Conservation (phyloP, 2,888 invertebrate genomes). For the Salpingus planirostris region DNA sequence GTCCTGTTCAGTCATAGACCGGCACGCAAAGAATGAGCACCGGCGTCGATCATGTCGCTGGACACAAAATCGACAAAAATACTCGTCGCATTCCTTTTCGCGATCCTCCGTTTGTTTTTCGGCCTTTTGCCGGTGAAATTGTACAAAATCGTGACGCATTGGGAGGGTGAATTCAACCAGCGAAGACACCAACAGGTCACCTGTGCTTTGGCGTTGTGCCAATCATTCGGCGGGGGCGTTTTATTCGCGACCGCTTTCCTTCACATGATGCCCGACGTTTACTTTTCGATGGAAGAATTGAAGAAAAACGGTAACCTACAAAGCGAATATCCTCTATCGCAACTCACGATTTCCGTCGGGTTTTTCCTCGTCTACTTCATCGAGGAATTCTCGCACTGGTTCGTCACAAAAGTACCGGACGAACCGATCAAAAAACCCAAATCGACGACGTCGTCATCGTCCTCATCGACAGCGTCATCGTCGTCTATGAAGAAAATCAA, state of each 20-base stretch:
- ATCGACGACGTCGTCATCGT: conserved; percentile 9
- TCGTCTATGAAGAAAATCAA: too few species aligned
- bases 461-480: too few species aligned
- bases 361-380: conserved; percentile 49
- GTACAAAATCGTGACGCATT: conserved; percentile 34
- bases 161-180: conserved; percentile 34
- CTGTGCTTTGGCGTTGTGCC: conserved; percentile 36
- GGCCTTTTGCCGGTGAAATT: conserved; percentile 46
- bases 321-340: conserved; percentile 41
- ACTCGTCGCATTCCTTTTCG: conserved; percentile 42
- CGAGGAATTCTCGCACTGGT: conserved; percentile 44
- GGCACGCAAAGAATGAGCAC: conserved; percentile 11
- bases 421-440: conserved; percentile 15
- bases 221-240: conserved; percentile 48
- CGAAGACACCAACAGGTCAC: conserved; percentile 32
- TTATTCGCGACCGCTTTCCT: conserved; percentile 49
- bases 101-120: conserved; percentile 41
- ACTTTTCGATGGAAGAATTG: conserved; percentile 38
- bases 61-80: conserved; percentile 42
- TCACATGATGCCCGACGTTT: conserved; percentile 50
- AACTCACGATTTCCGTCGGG: conserved; percentile 45
- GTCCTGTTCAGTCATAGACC: too few species aligned
- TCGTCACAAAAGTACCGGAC: conserved; percentile 28
- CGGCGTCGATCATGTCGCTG: conserved; percentile 24
- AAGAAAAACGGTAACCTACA: conserved; percentile 27